Percentiles rank a stretch among this genome's conserved stretches.
Conservation (phyloP, 2,888 invertebrate genomes). For the Caenorhabditis zanzibari region DNA sequence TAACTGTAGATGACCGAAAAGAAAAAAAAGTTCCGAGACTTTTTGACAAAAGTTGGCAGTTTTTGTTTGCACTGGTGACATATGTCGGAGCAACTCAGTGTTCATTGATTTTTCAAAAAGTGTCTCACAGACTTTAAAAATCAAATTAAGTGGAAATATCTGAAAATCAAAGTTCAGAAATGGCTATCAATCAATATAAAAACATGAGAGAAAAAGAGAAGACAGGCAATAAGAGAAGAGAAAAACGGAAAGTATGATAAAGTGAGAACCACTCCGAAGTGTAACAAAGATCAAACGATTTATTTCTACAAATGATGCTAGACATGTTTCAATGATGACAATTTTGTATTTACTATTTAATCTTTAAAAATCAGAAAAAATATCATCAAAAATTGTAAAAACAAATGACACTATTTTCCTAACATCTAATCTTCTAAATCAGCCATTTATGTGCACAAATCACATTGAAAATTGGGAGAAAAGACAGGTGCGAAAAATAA, state of each 20-base stretch:
- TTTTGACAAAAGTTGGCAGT: background rate
- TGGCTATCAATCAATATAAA: slow-evolving; percentile 11
- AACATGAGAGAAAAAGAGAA: background rate
- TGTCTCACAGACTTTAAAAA: background rate
- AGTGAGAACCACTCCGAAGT: slow-evolving; percentile 1
- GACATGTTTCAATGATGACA: slow-evolving; percentile 9
- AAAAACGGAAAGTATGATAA: slow-evolving; percentile 8
- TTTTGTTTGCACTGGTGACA: slow-evolving; percentile 57
- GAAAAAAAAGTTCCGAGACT: slow-evolving; percentile 20
- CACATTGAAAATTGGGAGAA: background rate
- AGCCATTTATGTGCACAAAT: background rate
- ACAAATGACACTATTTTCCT: too few relatives aligned
- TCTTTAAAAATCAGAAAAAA: background rate
- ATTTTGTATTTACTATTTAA: background rate
- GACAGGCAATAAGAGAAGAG: slow-evolving; percentile 3
- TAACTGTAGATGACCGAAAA: slow-evolving; percentile 43
- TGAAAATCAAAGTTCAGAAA: slow-evolving; percentile 21
- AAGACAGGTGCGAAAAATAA: background rate
- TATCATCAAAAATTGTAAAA: too few relatives aligned
- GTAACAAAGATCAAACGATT: background rate
- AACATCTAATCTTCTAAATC: background rate
- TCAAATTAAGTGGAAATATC: background rate
- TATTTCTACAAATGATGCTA: background rate
- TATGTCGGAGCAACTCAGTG: slow-evolving; percentile 21
- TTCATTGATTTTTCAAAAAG: slow-evolving; percentile 27